These are phyloP conservation scores for Ceratosolen fusciceps DNA, from an alignment of 1,140 invertebrate genomes.

Conservation along the genomic window DNA sequence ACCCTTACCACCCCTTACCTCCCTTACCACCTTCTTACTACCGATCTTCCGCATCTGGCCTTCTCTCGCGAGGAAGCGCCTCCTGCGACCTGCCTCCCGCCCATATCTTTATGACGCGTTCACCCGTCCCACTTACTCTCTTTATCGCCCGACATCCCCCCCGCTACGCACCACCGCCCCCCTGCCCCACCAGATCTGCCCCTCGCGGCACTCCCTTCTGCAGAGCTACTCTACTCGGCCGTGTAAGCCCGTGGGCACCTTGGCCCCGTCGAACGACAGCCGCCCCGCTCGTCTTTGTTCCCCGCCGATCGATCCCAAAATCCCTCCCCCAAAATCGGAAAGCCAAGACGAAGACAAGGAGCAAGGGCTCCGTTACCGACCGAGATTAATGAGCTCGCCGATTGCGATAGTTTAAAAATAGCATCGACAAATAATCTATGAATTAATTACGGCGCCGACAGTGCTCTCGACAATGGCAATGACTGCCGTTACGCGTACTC, in stretches of 20 bases:
- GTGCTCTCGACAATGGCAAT: conserved; percentile 19
- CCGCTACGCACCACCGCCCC: too few relatives aligned
- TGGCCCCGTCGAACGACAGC: neutral
- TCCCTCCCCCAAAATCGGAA: too few relatives aligned
- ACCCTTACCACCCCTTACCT: too few relatives aligned
- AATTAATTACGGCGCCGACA: neutral
- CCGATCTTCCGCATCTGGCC: neutral
- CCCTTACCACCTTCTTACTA: too few relatives aligned
- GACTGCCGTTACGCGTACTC: too few relatives aligned
- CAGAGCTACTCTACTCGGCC: too few relatives aligned
- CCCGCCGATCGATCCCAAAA: conserved; percentile 32
- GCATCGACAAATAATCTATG: conserved; percentile 33
- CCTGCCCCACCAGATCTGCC: too few relatives aligned
- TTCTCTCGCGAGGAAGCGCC: conserved; percentile 13
- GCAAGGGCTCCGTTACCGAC: neutral
- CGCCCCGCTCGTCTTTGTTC: neutral
- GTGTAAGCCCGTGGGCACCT: neutral
- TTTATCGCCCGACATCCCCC: neutral
- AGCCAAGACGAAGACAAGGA: too few relatives aligned
- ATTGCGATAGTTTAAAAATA: conserved; percentile 38
- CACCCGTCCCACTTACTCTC: neutral
- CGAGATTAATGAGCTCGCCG: neutral
- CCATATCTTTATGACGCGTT: neutral
- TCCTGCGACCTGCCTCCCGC: conserved; percentile 17
- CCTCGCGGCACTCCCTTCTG: too few relatives aligned